Conservation (phyloP, 2,797 vertebrate species). For the Diceros bicornis region DNA sequence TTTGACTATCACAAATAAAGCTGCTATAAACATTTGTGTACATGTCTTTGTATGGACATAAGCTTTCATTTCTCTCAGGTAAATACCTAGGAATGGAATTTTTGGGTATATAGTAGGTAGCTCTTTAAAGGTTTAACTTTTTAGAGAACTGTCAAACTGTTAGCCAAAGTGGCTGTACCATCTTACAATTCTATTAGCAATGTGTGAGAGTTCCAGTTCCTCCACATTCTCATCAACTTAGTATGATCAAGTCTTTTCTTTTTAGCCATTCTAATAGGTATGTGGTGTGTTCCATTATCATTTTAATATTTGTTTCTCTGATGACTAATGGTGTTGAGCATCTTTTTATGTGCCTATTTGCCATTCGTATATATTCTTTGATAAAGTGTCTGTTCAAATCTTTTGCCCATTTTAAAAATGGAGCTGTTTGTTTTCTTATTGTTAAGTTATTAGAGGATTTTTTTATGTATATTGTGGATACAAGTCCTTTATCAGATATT, state of each 20-base stretch:
- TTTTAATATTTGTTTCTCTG: conserved; percentile 6
- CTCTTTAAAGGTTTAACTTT: conserved; percentile 33
- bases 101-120: background rate
- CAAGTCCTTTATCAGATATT: conserved; percentile 62
- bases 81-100: conserved; percentile 19
- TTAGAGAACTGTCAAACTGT: background rate
- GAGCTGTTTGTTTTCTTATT: background rate
- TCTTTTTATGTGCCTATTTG: background rate
- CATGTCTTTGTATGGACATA: background rate
- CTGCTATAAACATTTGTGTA: background rate
- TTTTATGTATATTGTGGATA: conserved; percentile 5
- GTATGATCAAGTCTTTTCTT: background rate
- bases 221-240: conserved; percentile 7
- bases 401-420: conserved; percentile 20
- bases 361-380: background rate
- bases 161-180: background rate
- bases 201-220: background rate
- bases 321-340: background rate
- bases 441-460: background rate
- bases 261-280: background rate
- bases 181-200: background rate
- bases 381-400: conserved; percentile 24
- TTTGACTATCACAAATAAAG: background rate
- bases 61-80: background rate
- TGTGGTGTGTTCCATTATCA: background rate